Base-by-base conservation (phyloP, 2,797 vertebrate genomes). In the Lutjanus campechanus region DNA sequence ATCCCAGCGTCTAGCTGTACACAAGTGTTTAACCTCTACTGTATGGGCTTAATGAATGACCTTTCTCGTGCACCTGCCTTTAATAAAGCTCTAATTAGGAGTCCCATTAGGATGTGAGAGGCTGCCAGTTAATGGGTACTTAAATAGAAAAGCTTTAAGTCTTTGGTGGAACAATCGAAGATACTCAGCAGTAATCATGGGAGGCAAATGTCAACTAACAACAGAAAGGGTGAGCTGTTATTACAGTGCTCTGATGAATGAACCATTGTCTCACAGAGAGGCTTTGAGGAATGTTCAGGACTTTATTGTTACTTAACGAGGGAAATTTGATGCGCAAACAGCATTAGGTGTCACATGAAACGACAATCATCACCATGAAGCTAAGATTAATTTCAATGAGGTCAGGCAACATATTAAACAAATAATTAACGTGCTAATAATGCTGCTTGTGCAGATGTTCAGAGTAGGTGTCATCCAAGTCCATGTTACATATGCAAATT, bases 51-150 rank as follows among this genome's bases (percentile, higher is more conserved):
- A 84, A 85, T 76, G 69, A 50, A 81, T 58, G 84, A 81, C 88
- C 85, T 90, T 87, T 85, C 36, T 69, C 40, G 17, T 75, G 60
- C 17, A 72, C 83, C 65, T 82, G 64, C 60, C 78, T 73, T 82
- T 91, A 85, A 85, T 73, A 63, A 82, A 84, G 73, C 65, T 73
- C 78, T 85, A 88, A 91, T 91, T 87, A 86, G 64, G 76, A 67
- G 83, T 69, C 68, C 53, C 75, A 63, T 85, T 82, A 81, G 81
- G 72, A 73, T 61, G 53, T 55, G 71, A 85, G 81, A 85, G 77
- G 63, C 67, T 69, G 58, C 15, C 62, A n/a, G 68, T 85, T 91
- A 87, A 86, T 79, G 79, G 73, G 40, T 20, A 72, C 82, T 84
- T 81, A 84, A 88, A 82, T 40, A 71, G 83, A 73, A 83, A 78